A percentile compares a stretch with the other conserved stretches of the same genome.
These are phyloP conservation scores for Hyperoplus lanceolatus DNA, from an alignment of 2,797 vertebrate species.

Conservation along the genomic window DNA sequence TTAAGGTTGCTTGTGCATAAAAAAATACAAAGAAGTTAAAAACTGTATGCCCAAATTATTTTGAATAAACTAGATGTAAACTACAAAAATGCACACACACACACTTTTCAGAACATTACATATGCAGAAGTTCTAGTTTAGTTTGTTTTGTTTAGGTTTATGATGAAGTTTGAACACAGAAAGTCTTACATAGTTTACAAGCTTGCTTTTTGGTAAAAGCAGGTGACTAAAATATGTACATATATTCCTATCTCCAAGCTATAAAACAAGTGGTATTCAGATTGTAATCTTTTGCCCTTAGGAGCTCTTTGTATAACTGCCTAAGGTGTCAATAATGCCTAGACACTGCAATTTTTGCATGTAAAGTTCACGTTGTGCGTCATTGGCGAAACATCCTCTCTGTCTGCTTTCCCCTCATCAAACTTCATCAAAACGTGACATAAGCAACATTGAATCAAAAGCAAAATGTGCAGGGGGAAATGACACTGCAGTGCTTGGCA, in stretches of 20 bases:
- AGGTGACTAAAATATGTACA: neutral
- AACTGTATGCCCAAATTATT: neutral
- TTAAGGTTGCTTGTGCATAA: no score
- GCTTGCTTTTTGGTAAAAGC: neutral
- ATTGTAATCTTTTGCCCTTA: neutral
- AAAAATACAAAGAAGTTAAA: neutral
- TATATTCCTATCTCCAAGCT: neutral
- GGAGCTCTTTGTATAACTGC: no score
- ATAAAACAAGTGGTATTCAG: neutral
- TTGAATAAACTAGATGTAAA: neutral
- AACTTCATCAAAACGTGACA: slow-evolving; percentile 12
- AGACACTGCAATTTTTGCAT: no score
- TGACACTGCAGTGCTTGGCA: neutral
- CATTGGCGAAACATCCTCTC: slow-evolving; percentile 6
- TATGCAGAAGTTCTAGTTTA: no score
- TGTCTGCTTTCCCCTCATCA: neutral
- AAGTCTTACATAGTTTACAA: neutral
- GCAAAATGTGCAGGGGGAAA: neutral
- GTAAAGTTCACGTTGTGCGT: neutral
- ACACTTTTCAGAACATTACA: neutral
- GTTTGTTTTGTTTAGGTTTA: neutral
- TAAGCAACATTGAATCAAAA: neutral
- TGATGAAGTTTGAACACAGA: neutral
- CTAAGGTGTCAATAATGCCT: neutral
- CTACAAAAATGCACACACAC: neutral